These are phyloP conservation scores for Xestobium rufovillosum DNA, from an alignment of 2,888 invertebrate species.

Conservation along the genomic window DNA sequence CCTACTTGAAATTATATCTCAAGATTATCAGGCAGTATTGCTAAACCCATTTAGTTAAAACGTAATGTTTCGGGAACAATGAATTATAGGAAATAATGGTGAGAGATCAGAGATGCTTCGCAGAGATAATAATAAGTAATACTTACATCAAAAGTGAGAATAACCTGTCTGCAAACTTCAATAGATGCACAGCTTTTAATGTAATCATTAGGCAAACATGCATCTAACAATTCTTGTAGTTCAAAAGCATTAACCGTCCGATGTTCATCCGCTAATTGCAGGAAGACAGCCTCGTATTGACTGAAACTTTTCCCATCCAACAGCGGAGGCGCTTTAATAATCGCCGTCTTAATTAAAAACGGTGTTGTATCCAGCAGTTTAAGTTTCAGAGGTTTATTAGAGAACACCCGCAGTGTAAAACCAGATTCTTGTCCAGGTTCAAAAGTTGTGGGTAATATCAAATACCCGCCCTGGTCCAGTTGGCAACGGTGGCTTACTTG, in stretches of 20 bases:
- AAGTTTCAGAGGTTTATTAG: slow-evolving; percentile 68
- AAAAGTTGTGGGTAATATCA: slow-evolving; percentile 84
- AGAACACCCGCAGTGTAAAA: slow-evolving; percentile 76
- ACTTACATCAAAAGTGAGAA: slow-evolving; percentile 83
- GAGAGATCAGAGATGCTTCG: too few species aligned
- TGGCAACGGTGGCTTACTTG: slow-evolving; percentile 71
- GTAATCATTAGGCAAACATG: slow-evolving; percentile 88
- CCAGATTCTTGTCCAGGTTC: slow-evolving; percentile 85
- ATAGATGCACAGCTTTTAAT: slow-evolving; percentile 90
- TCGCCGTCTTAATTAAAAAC: slow-evolving; percentile 61
- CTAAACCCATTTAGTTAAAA: too few species aligned
- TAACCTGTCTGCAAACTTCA: slow-evolving; percentile 85
- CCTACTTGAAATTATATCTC: too few species aligned
- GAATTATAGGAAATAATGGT: too few species aligned
- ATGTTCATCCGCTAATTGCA: slow-evolving; percentile 86
- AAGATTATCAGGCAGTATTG: too few species aligned
- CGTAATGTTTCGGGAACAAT: too few species aligned
- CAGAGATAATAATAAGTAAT: too few species aligned
- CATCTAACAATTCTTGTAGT: slow-evolving; percentile 81
- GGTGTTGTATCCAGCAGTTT: slow-evolving; percentile 64
- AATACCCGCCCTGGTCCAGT: slow-evolving; percentile 72
- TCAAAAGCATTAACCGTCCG: slow-evolving; percentile 86
- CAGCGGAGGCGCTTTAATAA: slow-evolving; percentile 66
- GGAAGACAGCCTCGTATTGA: slow-evolving; percentile 84
- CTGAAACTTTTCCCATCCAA: slow-evolving; percentile 66